Evolutionary conservation across 2,113 vertebrate species (phyloP).

Genomic region (Australoheros scitulus): DNA sequence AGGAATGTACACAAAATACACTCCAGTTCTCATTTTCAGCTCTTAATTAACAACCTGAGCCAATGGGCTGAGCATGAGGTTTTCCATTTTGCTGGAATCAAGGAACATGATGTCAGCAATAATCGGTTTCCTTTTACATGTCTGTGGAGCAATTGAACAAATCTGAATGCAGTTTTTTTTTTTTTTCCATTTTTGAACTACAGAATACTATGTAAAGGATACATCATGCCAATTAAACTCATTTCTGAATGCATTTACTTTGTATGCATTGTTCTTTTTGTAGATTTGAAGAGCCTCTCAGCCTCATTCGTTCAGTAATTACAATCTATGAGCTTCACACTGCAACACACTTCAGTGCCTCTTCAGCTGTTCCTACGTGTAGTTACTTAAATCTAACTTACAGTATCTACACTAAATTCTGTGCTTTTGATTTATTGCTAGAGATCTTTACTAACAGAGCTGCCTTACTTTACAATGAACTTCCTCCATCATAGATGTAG

Average conservation of each 20-base stretch:
- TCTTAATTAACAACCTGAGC: conserved; percentile 36
- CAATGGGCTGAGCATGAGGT: conserved; percentile 49
- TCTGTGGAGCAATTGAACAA: conserved; percentile 35
- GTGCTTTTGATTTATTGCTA: not conserved
- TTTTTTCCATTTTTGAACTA: conserved; percentile 55
- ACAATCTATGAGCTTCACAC: not conserved
- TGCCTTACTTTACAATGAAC: not conserved
- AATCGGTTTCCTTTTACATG: conserved; percentile 63
- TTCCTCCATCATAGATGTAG: too few species aligned
- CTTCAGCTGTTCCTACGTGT: not conserved
- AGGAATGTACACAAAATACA: conserved; percentile 38
- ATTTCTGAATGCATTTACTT: conserved; percentile 68
- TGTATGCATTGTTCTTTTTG: conserved; percentile 28
- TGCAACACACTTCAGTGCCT: not conserved
- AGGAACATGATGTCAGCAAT: conserved; percentile 79
- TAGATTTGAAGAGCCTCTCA: not conserved
- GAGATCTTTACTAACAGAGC: not conserved
- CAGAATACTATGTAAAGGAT: conserved; percentile 70
- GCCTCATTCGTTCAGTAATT: not conserved
- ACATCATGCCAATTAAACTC: conserved; percentile 71
- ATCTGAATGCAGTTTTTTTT: conserved; percentile 37
- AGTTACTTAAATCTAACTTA: not conserved
- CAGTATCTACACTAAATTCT: not conserved
- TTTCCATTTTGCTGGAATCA: conserved; percentile 69
- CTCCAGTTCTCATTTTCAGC: conserved; percentile 44